Base-by-base conservation (phyloP, 2,113 vertebrate species). In the Atractosteus spatula region DNA sequence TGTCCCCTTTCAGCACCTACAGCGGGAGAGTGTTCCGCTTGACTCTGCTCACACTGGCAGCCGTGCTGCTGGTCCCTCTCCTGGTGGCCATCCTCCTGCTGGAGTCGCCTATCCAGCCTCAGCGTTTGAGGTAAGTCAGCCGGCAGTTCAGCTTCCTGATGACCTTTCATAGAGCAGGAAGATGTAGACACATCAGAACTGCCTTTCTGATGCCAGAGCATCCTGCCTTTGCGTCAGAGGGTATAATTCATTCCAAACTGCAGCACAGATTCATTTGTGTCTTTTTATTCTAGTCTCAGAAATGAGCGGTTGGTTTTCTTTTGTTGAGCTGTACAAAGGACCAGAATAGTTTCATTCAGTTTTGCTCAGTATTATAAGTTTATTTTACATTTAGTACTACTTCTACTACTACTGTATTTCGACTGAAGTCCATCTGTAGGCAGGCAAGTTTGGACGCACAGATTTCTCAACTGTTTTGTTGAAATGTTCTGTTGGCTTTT, bases 101-200 rank as follows among this genome's bases (percentile, higher is more conserved):
- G 70, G 94, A 98, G 71, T 98, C 94, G 13, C 96, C 96, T 11
- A 95, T 99, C 82, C 90, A 97, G 0, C 96, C 96, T 0, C 94
- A 96, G 4, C 86, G 82, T 13, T 88, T 98, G 84, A 96, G 91
- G 97, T 97, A 83, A 89, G 78, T 8, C n/a, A 0, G 44, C 1
- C 4, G 2, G 47, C 5, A 29, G 29, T 29, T 29, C 29, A 29
- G 29, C 29, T 29, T 29, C 29, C 29, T 2, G 29, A 29, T 29
- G 29, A 29, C 29, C 29, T 29, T 29, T 29, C 29, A 29, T 29
- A 29, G 29, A 29, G 29, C 29, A 29, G 29, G 29, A 29, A 29
- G 29, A 29, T 29, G 29, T 29, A 29, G 29, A 29, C 29, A 1
- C 29, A 29, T 1, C 29, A 29, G 29, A 29, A 29, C 29, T 29